A percentile compares a stretch with the other conserved stretches of the same genome.
phyloP scores from a whole-genome alignment of 2,113 vertebrate genomes.

The Zapus hudsonius region DNA sequence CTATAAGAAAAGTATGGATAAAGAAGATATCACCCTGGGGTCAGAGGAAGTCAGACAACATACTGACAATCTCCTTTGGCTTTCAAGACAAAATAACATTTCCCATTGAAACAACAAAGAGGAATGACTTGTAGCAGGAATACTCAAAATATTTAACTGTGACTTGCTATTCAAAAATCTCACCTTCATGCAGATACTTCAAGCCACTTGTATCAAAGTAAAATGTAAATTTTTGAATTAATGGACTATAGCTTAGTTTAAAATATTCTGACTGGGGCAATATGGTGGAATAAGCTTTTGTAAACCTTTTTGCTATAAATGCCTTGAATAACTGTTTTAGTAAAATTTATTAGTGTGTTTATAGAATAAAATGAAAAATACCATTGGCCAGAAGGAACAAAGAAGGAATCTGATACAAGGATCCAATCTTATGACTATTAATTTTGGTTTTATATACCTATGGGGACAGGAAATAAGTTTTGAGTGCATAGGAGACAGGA shows the following conservation, averaged over 20 bases:
- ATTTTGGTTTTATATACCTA: background rate
- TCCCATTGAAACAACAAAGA: background rate
- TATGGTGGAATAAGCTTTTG: background rate
- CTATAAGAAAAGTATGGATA: background rate
- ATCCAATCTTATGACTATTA: background rate
- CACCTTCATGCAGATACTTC: background rate
- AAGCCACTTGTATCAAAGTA: background rate
- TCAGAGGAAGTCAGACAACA: background rate
- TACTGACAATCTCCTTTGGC: background rate
- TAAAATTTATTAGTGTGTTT: background rate
- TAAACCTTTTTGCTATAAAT: background rate
- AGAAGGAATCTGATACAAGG: background rate
- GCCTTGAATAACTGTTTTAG: background rate
- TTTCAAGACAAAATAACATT: background rate
- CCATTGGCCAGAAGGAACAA: accelerated
- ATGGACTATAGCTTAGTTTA: background rate
- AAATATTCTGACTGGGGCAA: background rate
- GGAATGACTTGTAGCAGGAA: background rate
- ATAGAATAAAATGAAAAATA: background rate
- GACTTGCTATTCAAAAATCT: background rate
- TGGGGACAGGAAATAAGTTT: background rate
- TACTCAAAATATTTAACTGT: background rate
- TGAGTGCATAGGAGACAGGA: background rate
- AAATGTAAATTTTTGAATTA: constrained; percentile 5
- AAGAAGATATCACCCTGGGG: background rate